Conservation (phyloP, 2,113 vertebrate genomes). For the Sylvicapra grimmia region DNA sequence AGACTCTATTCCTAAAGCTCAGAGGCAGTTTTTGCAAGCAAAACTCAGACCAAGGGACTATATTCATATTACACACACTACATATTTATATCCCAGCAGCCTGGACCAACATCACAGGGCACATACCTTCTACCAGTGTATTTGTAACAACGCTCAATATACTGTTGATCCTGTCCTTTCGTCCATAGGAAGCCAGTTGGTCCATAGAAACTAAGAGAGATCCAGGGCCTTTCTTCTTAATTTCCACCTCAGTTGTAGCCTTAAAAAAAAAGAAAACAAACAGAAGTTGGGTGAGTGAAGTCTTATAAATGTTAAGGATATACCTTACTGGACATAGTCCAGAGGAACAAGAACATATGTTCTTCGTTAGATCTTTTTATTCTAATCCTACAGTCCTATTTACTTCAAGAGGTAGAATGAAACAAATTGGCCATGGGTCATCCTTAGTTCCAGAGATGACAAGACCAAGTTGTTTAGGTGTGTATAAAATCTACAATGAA, state of each 20-base stretch:
- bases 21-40: background rate
- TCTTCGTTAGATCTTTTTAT: background rate
- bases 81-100: background rate
- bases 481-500: background rate
- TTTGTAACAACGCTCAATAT: constrained; percentile 95
- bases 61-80: background rate
- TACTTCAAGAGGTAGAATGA: background rate
- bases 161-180: constrained; percentile 95
- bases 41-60: constrained; percentile 3
- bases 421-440: background rate
- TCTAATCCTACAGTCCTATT: background rate
- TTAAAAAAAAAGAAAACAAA: constrained; percentile 61
- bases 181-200: constrained; percentile 92
- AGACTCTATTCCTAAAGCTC: background rate
- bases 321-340: background rate
- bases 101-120: background rate
- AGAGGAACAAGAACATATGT: background rate
- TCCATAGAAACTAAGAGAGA: constrained; percentile 98
- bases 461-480: background rate
- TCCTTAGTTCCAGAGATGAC: background rate
- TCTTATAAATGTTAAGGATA: background rate
- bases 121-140: constrained; percentile 94
- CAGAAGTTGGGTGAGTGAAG: background rate
- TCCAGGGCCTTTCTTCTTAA: constrained; percentile 94
- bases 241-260: constrained; percentile 92